Conservation (phyloP, 2,113 vertebrate species). For the Cottus gobio region DNA sequence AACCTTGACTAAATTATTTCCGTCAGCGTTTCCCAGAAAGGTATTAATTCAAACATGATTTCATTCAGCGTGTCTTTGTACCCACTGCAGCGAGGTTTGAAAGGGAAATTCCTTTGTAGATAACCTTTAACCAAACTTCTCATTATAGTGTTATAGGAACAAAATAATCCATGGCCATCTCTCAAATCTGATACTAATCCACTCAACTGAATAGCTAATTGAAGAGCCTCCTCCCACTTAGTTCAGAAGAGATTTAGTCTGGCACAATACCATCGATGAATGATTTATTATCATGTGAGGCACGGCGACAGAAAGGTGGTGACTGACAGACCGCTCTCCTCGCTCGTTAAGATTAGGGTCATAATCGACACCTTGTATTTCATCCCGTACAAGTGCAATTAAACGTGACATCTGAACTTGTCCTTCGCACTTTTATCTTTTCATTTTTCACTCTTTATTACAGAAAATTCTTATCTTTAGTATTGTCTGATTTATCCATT, state of each 20-base stretch:
- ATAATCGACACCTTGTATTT: constrained; percentile 23
- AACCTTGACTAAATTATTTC: neutral
- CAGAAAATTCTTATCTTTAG: neutral
- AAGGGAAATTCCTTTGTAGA: neutral
- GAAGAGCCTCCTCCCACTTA: constrained; percentile 18
- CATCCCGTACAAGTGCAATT: constrained; percentile 10
- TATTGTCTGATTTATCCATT: neutral
- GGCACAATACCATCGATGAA: constrained; percentile 26
- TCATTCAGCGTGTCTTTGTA: neutral
- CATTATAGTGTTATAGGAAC: constrained; percentile 3
- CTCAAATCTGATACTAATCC: constrained; percentile 33
- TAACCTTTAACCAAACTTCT: constrained; percentile 20
- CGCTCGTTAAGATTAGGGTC: constrained; percentile 32
- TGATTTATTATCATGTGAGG: constrained; percentile 32
- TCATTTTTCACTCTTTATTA: neutral
- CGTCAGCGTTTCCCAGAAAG: neutral
- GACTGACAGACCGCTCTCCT: constrained; percentile 20
- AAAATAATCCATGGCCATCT: constrained; percentile 11
- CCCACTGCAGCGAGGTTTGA: constrained; percentile 6
- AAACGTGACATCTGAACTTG: constrained; percentile 16
- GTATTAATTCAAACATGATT: neutral
- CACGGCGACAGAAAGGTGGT: constrained; percentile 40
- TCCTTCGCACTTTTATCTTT: constrained; percentile 1
- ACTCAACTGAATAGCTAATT: constrained; percentile 42
- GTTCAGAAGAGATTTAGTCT: constrained; percentile 23